Conservation (phyloP, 2,113 vertebrate species). For the Apodemus sylvaticus region DNA sequence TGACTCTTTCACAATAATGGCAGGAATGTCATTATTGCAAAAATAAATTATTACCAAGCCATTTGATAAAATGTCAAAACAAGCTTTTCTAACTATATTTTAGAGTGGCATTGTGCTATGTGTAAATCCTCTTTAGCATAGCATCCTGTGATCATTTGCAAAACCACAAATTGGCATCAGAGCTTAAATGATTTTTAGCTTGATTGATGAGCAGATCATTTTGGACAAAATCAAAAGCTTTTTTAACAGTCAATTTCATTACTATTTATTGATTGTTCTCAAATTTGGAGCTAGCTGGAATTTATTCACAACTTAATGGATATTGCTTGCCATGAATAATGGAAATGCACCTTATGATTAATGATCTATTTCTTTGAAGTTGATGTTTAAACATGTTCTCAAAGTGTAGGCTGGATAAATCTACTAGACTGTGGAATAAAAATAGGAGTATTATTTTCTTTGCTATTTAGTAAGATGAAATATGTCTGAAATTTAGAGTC, state of each 20-base stretch:
- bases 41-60: not conserved
- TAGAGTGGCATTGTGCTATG: not conserved
- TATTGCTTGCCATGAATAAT: conserved; percentile 7
- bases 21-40: not conserved
- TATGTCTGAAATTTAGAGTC: not conserved
- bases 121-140: not conserved
- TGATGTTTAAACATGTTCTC: not conserved
- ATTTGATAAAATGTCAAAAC: conserved; percentile 35
- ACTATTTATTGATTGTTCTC: conserved; percentile 57
- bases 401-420: not conserved
- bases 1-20: not conserved
- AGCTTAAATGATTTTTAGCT: not conserved
- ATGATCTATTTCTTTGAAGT: conserved; percentile 34
- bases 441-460: not conserved
- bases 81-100: not conserved
- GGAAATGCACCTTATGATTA: not conserved
- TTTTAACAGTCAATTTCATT: conserved; percentile 29
- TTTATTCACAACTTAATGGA: conserved; percentile 21
- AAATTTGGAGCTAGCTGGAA: conserved; percentile 36
- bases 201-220: conserved; percentile 56
- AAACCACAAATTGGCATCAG: not conserved
- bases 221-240: conserved; percentile 47
- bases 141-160: conserved; percentile 16
- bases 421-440: not conserved
- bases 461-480: conserved; percentile 26